Base-by-base conservation (phyloP, 2,113 vertebrate species). In the Plectropomus leopardus region DNA sequence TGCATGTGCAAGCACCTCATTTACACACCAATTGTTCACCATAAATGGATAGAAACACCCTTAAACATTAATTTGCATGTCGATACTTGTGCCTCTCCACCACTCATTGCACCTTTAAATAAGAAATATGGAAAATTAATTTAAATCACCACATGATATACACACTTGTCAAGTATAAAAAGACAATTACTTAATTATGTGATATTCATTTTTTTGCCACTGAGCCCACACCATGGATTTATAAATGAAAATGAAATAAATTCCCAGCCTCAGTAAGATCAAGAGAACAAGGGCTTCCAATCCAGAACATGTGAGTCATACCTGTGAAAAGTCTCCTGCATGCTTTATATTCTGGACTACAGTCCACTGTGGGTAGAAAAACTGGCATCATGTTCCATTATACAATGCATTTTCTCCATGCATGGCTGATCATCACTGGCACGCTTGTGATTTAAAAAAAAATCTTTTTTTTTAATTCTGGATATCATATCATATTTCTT, bases 231-330 rank as follows among this genome's bases (percentile, higher is more conserved):
- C 24, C 2, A 54, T 4, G 4, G 45, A 51, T 9, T 75, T 26
- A 64, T 59, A 60, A 53, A 53, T 1, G 2, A n/a, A 42, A 32
- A 19, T 32, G 0, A 28, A 44, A 53, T 19, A 3, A 17, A 53
- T 55, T 30, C 7, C 15, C 7, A 13, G 13, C 45, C 32, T 57
- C n/a, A 59, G 30, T 57, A 58, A 36, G n/a, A 57, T 32, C 8
- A 65, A 55, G 32, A 19, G 8, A 55, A 16, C 42, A 45, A 45
- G 10, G 28, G 7, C 40, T 58, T 21, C 15, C 14, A 17, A 17
- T 45, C 24, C 26, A 76, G 10, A 67, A 68, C 24, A n/a, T 42
- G 24, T 67, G 30, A 50, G 42, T 72, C 70, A 72, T 72, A 19
- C 55, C 10, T 48, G 2, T 48, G 8, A 36, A 36, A 53, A 36